Conservation (phyloP, 2,113 vertebrate species). For the Oreochromis tanganicae region DNA sequence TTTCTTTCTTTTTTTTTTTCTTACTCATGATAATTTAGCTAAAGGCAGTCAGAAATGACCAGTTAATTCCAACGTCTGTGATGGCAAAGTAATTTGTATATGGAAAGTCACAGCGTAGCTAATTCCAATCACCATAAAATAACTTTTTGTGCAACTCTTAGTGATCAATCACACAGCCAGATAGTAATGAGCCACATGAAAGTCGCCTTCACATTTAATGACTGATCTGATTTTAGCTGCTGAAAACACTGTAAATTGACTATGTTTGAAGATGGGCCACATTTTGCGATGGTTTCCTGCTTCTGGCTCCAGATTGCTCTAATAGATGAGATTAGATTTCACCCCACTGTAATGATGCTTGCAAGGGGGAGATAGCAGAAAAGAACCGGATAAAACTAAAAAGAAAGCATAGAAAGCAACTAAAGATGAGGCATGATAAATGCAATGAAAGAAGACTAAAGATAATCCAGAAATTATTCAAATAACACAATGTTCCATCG, state of each 20-base stretch:
- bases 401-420: neutral
- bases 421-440: neutral
- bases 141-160: conserved; percentile 1
- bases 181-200: conserved; percentile 1
- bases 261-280: neutral
- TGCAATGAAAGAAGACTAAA: neutral
- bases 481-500: neutral
- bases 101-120: neutral
- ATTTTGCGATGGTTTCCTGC: neutral
- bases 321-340: conserved; percentile 16
- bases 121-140: neutral
- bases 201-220: neutral
- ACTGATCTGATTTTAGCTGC: neutral
- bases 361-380: neutral
- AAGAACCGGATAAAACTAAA: neutral
- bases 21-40: conserved; percentile 8
- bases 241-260: neutral
- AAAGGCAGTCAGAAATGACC: neutral
- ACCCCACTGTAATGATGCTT: neutral
- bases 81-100: neutral
- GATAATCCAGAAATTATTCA: neutral
- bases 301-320: neutral
- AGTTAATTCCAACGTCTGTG: neutral
- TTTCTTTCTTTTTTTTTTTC: neutral
- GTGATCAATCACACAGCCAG: neutral